phyloP scores from a whole-genome alignment of 2,888 invertebrate genomes.

The Drosophila subquinaria region DNA sequence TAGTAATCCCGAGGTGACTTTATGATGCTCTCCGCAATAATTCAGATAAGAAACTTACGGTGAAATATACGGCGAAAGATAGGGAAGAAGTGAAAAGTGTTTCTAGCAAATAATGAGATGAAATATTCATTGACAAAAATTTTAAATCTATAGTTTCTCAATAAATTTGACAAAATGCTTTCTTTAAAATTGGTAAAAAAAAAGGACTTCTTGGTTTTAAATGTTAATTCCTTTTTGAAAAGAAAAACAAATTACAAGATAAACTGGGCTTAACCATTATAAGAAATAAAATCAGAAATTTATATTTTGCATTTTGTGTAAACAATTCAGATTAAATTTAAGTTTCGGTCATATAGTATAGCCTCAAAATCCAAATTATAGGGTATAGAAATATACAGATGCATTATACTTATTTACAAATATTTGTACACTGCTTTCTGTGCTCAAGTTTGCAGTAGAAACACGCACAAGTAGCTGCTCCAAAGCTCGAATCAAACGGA shows the following conservation, averaged over 20 bases:
- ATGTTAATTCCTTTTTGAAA: too few relatives aligned
- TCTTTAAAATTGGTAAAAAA: too few relatives aligned
- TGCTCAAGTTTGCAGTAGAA: slow-evolving; percentile 16
- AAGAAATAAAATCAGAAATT: too few relatives aligned
- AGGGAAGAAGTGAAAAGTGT: not conserved
- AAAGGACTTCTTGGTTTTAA: too few relatives aligned
- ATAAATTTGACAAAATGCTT: too few relatives aligned
- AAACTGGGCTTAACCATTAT: too few relatives aligned
- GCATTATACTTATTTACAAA: slow-evolving; percentile 1
- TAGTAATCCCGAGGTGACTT: slow-evolving; percentile 19
- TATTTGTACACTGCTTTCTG: slow-evolving; percentile 12
- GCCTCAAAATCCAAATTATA: slow-evolving; percentile 4
- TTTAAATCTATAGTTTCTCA: too few relatives aligned
- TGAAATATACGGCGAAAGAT: slow-evolving; percentile 5
- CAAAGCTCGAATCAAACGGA: slow-evolving; percentile 38
- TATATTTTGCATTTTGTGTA: too few relatives aligned
- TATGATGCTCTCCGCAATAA: slow-evolving; percentile 22
- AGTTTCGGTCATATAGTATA: not conserved
- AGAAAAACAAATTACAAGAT: too few relatives aligned
- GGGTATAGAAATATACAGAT: slow-evolving; percentile 13
- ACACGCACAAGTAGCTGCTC: slow-evolving; percentile 21
- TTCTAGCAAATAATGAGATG: not conserved
- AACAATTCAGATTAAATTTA: not conserved
- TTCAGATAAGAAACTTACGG: slow-evolving; percentile 4
- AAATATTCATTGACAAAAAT: not conserved